Percentiles rank a stretch among this genome's conserved stretches.
These are phyloP conservation scores for Sinocyclocheilus anshuiensis DNA, from an alignment of 2,113 vertebrate species.

Conservation along the genomic window DNA sequence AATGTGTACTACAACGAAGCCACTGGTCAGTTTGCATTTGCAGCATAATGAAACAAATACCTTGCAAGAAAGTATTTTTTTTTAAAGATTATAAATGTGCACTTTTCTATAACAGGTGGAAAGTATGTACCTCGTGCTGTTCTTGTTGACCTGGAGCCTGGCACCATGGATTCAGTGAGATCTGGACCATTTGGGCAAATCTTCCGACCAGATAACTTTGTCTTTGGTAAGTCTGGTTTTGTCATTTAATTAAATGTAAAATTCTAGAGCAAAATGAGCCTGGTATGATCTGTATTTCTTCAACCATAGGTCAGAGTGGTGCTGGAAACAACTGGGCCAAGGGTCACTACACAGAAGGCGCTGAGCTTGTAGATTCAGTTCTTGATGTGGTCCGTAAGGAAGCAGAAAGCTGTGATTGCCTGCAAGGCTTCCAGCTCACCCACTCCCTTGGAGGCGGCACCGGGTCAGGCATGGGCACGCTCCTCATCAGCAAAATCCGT, in stretches of 20 bases:
- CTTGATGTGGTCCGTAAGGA: constrained; percentile 86
- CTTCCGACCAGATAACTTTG: constrained; percentile 82
- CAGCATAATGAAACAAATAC: no score
- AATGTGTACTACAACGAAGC: no score
- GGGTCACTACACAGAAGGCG: constrained; percentile 84
- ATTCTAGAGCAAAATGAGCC: neutral
- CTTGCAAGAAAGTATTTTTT: no score
- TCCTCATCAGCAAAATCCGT: constrained; percentile 78
- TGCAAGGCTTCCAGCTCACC: constrained; percentile 87
- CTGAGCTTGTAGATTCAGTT: constrained; percentile 84
- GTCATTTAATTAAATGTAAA: neutral
- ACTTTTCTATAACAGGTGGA: constrained; percentile 63
- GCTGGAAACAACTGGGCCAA: constrained; percentile 86
- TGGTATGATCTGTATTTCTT: neutral
- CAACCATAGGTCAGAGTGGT: constrained; percentile 80
- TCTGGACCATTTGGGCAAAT: constrained; percentile 81
- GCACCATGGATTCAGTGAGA: constrained; percentile 82
- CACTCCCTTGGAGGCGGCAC: constrained; percentile 80
- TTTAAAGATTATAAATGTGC: no score
- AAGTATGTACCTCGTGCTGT: constrained; percentile 82
- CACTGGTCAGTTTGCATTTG: no score
- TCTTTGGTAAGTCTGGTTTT: constrained; percentile 72
- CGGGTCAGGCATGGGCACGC: no score
- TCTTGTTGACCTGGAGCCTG: constrained; percentile 80
- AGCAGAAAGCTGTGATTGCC: constrained; percentile 86